A percentile compares a stretch with the other conserved stretches of the same genome.
Conservation (phyloP, 1,140 invertebrate genomes). For the Drosophila sechellia region DNA sequence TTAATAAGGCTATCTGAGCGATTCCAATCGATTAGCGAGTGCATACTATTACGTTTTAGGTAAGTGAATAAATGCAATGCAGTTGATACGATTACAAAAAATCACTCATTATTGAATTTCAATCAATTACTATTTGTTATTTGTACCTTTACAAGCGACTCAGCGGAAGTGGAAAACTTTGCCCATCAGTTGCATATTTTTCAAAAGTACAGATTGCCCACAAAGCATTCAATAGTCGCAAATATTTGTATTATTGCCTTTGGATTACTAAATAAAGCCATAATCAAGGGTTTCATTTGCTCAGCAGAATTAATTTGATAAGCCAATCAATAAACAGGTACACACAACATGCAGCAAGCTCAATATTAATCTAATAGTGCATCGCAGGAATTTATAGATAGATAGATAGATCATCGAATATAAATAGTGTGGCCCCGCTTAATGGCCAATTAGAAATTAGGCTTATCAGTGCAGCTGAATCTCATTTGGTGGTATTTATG, state of each 20-base stretch:
- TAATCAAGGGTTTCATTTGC: constrained; percentile 6
- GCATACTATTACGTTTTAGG: constrained; percentile 10
- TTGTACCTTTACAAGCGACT: no score
- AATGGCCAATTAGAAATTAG: not conserved
- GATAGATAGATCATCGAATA: not conserved
- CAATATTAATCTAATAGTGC: not conserved
- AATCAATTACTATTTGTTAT: not conserved
- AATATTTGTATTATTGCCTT: not conserved
- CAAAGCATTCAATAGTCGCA: not conserved
- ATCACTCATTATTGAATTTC: not conserved
- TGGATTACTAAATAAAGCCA: no score
- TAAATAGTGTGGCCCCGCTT: not conserved
- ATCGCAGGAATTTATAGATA: not conserved
- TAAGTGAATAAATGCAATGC: not conserved
- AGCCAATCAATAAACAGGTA: not conserved
- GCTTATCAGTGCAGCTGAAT: not conserved
- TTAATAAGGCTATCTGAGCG: constrained; percentile 1
- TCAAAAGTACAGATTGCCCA: not conserved
- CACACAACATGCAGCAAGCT: not conserved
- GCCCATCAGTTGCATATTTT: not conserved
- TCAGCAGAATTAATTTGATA: constrained; percentile 21
- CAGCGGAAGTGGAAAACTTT: no score
- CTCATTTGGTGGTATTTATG: not conserved
- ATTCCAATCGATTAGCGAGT: constrained; percentile 2
- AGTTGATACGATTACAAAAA: not conserved